phyloP scores from a whole-genome alignment of 2,888 invertebrate species.

The Tromatobia lineatoria region DNA sequence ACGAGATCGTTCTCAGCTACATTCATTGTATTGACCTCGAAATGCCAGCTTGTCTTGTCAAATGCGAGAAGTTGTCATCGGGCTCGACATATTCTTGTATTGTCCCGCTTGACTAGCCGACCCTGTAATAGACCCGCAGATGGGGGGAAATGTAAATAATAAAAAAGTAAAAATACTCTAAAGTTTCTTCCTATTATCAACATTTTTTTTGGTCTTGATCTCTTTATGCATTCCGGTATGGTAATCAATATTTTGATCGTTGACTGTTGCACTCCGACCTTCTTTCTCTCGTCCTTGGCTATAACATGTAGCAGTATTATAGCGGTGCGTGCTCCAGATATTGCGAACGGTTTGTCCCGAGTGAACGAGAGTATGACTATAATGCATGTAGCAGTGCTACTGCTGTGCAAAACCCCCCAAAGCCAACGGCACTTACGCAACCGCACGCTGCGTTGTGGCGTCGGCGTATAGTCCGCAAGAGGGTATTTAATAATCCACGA shows the following conservation, averaged over 20 bases:
- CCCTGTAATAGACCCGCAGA: no score
- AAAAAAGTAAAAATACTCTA: no score
- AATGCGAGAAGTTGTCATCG: no score
- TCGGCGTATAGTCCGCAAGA: conserved; percentile 60
- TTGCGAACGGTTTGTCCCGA: conserved; percentile 44
- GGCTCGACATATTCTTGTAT: no score
- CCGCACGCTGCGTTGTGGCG: conserved; percentile 11
- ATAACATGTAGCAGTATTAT: conserved; percentile 13
- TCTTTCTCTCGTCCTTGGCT: conserved; percentile 57
- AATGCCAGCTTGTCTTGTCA: no score
- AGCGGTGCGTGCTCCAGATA: conserved; percentile 63
- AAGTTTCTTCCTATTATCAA: background rate
- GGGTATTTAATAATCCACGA: conserved; percentile 76
- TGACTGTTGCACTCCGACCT: conserved; percentile 50
- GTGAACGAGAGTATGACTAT: conserved; percentile 37
- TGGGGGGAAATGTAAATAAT: no score
- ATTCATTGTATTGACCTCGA: no score
- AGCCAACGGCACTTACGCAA: conserved; percentile 39
- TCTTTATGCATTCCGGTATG: background rate
- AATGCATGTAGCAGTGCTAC: conserved; percentile 24
- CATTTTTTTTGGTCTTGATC: background rate
- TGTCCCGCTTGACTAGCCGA: no score
- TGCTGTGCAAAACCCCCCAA: conserved; percentile 31
- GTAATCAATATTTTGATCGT: conserved; percentile 24
- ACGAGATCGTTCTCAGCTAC: no score